Evolutionary conservation across 2,888 invertebrate species (phyloP).

Genomic region (Ichneumon xanthorius): DNA sequence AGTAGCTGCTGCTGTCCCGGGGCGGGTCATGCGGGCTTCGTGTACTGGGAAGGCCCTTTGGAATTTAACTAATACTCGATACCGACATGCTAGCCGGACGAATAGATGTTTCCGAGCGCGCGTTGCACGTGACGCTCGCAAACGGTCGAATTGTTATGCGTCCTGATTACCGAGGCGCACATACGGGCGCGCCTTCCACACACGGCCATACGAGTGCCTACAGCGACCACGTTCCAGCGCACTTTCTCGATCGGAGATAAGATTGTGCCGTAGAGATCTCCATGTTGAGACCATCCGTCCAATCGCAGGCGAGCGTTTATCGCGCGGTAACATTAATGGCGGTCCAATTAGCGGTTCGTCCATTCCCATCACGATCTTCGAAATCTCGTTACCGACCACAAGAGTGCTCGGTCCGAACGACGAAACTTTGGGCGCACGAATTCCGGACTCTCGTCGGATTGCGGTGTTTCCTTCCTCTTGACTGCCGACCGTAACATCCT

Average conservation of each 20-base stretch:
- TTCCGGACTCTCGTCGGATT: not conserved
- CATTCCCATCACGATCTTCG: slow-evolving; percentile 28
- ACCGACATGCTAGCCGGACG: slow-evolving; percentile 27
- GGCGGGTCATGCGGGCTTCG: slow-evolving; percentile 25
- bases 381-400: slow-evolving; percentile 26
- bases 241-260: slow-evolving; percentile 7
- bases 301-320: not conserved
- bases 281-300: not conserved
- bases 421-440: slow-evolving; percentile 9
- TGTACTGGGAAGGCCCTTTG: slow-evolving; percentile 20
- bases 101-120: slow-evolving; percentile 11
- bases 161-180: slow-evolving; percentile 40
- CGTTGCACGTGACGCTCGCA: not conserved
- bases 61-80: slow-evolving; percentile 47
- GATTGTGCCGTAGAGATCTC: not conserved
- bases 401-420: not conserved
- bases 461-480: not conserved
- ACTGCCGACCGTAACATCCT: not conserved
- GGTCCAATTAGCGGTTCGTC: slow-evolving; percentile 32
- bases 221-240: slow-evolving; percentile 12
- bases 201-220: not conserved
- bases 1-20: slow-evolving; percentile 13
- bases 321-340: not conserved
- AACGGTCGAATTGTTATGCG: slow-evolving; percentile 33
- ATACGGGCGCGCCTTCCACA: slow-evolving; percentile 35